Evolutionary conservation across 2,113 vertebrate genomes (phyloP), one percentile per base, ranked within the genome.

Genomic region (Ramphastos sulfuratus): DNA sequence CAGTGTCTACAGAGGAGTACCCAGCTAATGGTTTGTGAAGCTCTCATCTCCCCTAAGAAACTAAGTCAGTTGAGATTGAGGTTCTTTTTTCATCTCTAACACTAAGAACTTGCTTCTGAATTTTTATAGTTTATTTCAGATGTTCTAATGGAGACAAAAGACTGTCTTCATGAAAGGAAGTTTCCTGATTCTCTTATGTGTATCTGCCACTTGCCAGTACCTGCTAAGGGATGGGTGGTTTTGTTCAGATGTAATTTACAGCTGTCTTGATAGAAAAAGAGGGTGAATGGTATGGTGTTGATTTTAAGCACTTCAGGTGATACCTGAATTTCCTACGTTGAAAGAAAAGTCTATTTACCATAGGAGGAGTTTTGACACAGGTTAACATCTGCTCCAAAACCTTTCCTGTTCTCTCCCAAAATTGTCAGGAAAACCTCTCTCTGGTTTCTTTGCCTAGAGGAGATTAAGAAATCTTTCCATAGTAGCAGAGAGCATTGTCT

Each of bases 1-100:
- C n/a, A 61, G 3, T 6, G 4, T 61, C 35, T 95, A 25, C 35
- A 46, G 70, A 60, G 67, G 21, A 81, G 63, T 66, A 15, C 14
- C 56, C 52, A n/a, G 9, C 42, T 44, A 58, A 11, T 16, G 11
- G 65, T 1, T 3, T 65, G 58, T 0, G 0, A 64, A 92, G 27
- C 46, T 77, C 8, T 81, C 8, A 37, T 55, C 12, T 72, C 7
- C 14, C 18, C 10, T 30, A 44, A 67, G 63, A 79, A 72, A 72
- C 42, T 2, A 46, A 78, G 37, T 64, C 3, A 8, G 1, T 58
- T 16, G 63, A 58, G 31, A 33, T 48, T 33, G 28, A 55, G 23
- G 9, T 58, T 54, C 9, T 66, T 35, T 37, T 15, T 66, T 52
- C 7, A 56, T 25, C 1, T 0, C 44, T 87, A 60, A 66, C 19